phyloP scores from a whole-genome alignment of 2,113 vertebrate genomes.

The Acanthisitta chloris region DNA sequence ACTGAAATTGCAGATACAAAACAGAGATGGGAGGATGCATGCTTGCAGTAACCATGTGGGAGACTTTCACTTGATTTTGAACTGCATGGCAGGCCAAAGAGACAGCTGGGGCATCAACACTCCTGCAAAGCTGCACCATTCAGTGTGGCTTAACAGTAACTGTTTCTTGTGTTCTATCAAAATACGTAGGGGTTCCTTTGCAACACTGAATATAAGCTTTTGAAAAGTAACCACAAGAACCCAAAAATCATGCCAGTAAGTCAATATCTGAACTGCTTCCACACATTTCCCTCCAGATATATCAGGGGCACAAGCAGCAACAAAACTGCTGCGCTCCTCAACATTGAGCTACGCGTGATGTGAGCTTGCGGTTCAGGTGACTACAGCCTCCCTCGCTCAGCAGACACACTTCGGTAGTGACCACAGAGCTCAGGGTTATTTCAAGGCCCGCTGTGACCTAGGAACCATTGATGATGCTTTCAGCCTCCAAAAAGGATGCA shows the following conservation, averaged over 20 bases:
- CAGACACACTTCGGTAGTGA: neutral
- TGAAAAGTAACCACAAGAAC: neutral
- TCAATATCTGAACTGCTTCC: neutral
- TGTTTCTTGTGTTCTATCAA: neutral
- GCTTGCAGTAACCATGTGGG: constrained; percentile 11
- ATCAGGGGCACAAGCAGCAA: neutral
- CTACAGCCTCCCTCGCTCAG: neutral
- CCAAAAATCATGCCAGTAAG: neutral
- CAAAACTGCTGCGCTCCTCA: neutral
- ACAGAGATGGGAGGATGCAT: constrained; percentile 23
- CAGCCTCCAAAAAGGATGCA: neutral
- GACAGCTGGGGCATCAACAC: neutral
- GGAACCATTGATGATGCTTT: neutral
- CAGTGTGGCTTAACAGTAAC: neutral
- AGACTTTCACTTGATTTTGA: neutral
- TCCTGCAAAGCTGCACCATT: neutral
- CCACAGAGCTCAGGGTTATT: neutral
- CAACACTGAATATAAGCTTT: neutral
- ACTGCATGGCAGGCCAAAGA: neutral
- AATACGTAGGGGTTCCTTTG: neutral
- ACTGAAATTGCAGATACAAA: constrained; percentile 27
- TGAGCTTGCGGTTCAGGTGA: neutral
- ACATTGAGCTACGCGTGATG: rapidly evolving
- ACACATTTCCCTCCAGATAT: neutral
- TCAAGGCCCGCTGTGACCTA: neutral